These are phyloP conservation scores for Machimus rusticus DNA, from an alignment of 2,888 invertebrate species.

Conservation along the genomic window DNA sequence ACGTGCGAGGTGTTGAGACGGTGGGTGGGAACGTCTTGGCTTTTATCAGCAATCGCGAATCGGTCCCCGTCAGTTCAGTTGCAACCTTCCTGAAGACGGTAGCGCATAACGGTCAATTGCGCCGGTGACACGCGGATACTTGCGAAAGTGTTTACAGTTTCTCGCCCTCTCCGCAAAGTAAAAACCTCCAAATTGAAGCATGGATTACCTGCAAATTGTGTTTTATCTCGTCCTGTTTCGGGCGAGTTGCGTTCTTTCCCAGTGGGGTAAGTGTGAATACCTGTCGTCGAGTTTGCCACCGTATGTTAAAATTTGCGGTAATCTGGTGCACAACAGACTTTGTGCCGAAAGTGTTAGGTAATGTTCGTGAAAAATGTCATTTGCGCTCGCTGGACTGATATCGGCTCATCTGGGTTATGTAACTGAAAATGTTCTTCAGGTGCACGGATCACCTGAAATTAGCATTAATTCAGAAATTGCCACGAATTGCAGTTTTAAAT, in stretches of 20 bases:
- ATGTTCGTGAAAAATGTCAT: neutral
- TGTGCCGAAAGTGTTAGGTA: neutral
- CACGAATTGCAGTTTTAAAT: neutral
- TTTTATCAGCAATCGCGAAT: neutral
- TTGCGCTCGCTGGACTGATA: neutral
- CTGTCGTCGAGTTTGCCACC: neutral
- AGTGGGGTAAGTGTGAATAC: slow-evolving; percentile 9
- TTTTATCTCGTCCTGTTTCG: neutral
- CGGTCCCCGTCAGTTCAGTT: neutral
- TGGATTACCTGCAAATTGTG: neutral
- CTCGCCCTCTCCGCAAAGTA: neutral
- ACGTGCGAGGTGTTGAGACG: neutral
- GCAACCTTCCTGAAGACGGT: neutral
- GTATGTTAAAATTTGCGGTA: neutral
- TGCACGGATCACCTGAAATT: neutral
- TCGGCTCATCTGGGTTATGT: neutral
- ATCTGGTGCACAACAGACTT: neutral
- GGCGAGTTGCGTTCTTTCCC: neutral
- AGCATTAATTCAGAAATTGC: slow-evolving; percentile 3
- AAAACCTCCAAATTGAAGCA: neutral
- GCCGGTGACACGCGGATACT: neutral
- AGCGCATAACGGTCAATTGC: neutral
- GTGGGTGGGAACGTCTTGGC: neutral
- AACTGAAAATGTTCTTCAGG: neutral
- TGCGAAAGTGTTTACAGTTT: neutral